A percentile compares a stretch with the other conserved stretches of the same genome.
Evolutionary conservation across 2,797 vertebrate genomes (phyloP).

Genomic region (Cryptoprocta ferox): DNA sequence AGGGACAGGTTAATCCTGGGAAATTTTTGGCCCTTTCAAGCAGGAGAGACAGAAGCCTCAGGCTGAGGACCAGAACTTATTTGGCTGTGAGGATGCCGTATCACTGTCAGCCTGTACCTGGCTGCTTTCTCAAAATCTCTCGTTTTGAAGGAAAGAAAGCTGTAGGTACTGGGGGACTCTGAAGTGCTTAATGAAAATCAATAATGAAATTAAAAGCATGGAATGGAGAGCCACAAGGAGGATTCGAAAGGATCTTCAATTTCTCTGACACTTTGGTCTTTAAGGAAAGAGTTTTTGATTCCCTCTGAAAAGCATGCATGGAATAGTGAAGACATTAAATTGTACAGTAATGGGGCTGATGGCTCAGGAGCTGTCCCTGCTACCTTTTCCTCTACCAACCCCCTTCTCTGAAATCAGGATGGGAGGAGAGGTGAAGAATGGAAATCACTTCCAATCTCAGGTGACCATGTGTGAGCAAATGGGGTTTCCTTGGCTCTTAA

Average conservation of each 20-base stretch:
- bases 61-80: background rate
- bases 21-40: background rate
- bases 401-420: background rate
- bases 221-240: constrained; percentile 9
- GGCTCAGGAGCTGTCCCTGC: background rate
- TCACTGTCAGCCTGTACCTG: background rate
- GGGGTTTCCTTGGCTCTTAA: background rate
- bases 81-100: background rate
- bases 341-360: background rate
- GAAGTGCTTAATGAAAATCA: constrained; percentile 63
- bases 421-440: background rate
- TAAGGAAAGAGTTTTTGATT: constrained; percentile 26
- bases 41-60: background rate
- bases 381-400: background rate
- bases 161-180: background rate
- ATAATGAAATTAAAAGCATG: constrained; percentile 61
- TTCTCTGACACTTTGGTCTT: constrained; percentile 60
- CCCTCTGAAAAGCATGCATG: background rate
- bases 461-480: background rate
- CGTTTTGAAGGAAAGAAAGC: constrained; percentile 54
- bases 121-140: constrained; percentile 10
- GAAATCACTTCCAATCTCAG: background rate
- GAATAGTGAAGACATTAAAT: background rate
- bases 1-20: background rate
- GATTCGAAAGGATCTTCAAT: constrained; percentile 47